Conservation (phyloP, 2,797 vertebrate genomes). For the Esox lucius region DNA sequence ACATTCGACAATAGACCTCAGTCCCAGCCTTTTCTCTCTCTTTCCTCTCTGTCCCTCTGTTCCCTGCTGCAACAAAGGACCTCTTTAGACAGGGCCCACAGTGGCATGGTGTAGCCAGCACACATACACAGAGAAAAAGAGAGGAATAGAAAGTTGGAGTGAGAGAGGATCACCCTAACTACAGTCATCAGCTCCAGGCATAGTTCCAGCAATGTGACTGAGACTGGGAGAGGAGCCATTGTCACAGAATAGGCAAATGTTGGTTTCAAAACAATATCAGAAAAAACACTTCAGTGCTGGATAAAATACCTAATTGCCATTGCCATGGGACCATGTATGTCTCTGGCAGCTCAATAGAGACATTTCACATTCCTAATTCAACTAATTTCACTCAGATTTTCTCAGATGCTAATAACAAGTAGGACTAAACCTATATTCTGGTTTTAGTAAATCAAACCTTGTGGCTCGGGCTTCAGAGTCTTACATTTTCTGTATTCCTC, state of each 20-base stretch:
- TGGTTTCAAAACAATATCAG: constrained; percentile 3
- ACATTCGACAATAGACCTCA: constrained; percentile 40
- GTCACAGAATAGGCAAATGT: background rate
- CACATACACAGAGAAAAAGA: constrained; percentile 6
- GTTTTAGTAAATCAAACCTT: background rate
- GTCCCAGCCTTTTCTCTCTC: constrained; percentile 6
- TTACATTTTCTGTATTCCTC: background rate
- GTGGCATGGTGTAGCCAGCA: constrained; percentile 5
- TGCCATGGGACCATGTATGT: no score
- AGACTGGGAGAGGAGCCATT: background rate
- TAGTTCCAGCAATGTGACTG: background rate
- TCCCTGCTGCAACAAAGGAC: constrained; percentile 41
- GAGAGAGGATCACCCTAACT: no score
- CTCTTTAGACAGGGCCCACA: constrained; percentile 29
- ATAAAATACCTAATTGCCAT: no score
- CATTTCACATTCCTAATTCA: background rate
- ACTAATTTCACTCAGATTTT: no score
- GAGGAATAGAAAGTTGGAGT: no score
- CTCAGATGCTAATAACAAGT: no score
- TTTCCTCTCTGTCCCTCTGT: background rate
- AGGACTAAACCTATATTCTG: background rate
- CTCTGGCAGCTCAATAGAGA: no score
- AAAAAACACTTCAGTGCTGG: background rate
- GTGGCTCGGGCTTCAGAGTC: background rate
- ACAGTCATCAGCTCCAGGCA: background rate